These are phyloP conservation scores for Drosophila atripex DNA, from an alignment of 2,888 invertebrate species.

Conservation along the genomic window DNA sequence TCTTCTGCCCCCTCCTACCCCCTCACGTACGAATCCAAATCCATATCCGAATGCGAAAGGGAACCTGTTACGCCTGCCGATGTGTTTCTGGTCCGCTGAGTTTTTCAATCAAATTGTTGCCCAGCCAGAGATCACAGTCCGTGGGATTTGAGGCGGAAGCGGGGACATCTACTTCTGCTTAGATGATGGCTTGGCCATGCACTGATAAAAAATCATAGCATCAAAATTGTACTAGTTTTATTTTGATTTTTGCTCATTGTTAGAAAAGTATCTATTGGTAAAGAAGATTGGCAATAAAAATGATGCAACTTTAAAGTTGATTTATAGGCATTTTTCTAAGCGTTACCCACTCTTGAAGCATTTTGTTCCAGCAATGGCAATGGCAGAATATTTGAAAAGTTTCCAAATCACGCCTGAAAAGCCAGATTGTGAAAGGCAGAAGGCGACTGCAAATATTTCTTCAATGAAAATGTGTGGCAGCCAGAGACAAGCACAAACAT, in stretches of 20 bases:
- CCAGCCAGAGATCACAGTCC: slow-evolving; percentile 64
- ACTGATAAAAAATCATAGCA: slow-evolving; percentile 5
- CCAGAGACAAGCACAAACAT: slow-evolving; percentile 71
- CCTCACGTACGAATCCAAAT: slow-evolving; percentile 2
- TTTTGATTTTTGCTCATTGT: no score
- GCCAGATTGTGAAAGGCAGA: slow-evolving; percentile 43
- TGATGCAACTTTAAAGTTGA: no score
- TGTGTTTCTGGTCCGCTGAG: slow-evolving; percentile 72
- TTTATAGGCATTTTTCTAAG: slow-evolving; percentile 2
- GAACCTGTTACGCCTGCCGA: slow-evolving; percentile 54
- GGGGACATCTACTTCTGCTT: slow-evolving; percentile 23
- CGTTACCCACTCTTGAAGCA: slow-evolving; percentile 7
- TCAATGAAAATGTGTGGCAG: slow-evolving; percentile 70
- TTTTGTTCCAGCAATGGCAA: slow-evolving; percentile 55
- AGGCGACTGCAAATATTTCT: slow-evolving; percentile 69
- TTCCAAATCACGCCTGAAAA: slow-evolving; percentile 77
- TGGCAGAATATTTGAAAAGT: slow-evolving; percentile 79
- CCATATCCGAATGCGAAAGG: slow-evolving; percentile 16
- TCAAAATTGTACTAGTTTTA: no score
- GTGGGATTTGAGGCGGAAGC: slow-evolving; percentile 24
- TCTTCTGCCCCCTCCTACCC: slow-evolving; percentile 4
- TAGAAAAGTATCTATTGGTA: neutral
- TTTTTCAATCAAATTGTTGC: slow-evolving; percentile 81
- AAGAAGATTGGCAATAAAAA: no score
- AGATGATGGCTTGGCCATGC: slow-evolving; percentile 16